Evolutionary conservation across 2,888 invertebrate species (phyloP), one percentile per base, ranked within the genome.

Genomic region (Spilarctia lutea): DNA sequence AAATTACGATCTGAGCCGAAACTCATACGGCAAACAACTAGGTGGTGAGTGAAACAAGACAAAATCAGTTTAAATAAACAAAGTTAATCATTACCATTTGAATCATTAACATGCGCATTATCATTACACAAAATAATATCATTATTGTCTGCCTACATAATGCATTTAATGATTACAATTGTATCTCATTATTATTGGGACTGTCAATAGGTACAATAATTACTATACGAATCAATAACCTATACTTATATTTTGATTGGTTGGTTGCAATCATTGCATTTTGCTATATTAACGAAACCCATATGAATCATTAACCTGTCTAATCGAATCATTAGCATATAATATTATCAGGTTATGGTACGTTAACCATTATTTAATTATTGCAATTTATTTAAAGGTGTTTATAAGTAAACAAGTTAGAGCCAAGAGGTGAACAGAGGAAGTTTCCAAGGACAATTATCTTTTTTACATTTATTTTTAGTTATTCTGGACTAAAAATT

Each of bases 1-100:
- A 63, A 95, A 95, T 90, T 95, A 95, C 82, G 94, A 94, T 78
- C 77, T 93, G 84, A 95, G 95, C 92, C 87, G 95, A 81, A 93
- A 93, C 81, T 88, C 87, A 78, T 81, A 91, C 74, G 90, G 89
- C 72, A 93, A 93, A 79, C 89, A 88, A 77, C 82, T 91, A 72
- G 90, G 89, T 72, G 90, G 90, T 85, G 82, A 86, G 84, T 85
- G 69, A 74, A n/a, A 72, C 33, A 30, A 71, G 3, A 30, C 63
- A 48, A 33, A 30, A 56, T 60, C n/a, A n/a, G n/a, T n/a, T n/a
- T n/a, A n/a, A 16, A 63, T 67, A 60, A 52, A n/a, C n/a, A n/a
- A n/a, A 16, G 7, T 39, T 16, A 65, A 65, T 74, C 70, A 74
- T 66, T 39, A 74, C 52, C 56, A 52, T 69, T 45, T 65, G 65